Conservation (phyloP, 2,113 vertebrate genomes). For the Limnothrissa miodon region DNA sequence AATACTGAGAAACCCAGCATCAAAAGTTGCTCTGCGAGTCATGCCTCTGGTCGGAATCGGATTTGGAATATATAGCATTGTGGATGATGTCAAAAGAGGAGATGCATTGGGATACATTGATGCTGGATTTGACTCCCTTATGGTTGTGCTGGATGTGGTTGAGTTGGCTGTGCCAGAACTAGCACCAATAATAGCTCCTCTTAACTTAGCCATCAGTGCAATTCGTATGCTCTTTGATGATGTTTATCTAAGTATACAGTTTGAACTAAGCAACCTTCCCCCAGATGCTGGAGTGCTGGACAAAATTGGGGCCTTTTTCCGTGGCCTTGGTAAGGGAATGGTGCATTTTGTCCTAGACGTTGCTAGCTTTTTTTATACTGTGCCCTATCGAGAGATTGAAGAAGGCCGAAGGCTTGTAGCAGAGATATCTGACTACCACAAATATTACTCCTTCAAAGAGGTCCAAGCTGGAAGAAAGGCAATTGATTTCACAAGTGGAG, state of each 20-base stretch:
- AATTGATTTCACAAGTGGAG: constrained; percentile 47
- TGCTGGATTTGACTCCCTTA: constrained; percentile 18
- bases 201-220: constrained; percentile 43
- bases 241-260: constrained; percentile 38
- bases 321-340: constrained; percentile 3
- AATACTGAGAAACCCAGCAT: neutral
- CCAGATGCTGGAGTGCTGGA: constrained; percentile 28
- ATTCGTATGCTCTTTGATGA: constrained; percentile 47
- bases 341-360: neutral
- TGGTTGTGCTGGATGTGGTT: constrained; percentile 23
- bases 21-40: neutral
- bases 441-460: constrained; percentile 37
- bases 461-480: neutral
- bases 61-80: constrained; percentile 33
- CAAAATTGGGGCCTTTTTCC: neutral
- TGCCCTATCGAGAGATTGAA: constrained; percentile 44
- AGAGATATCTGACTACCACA: constrained; percentile 49
- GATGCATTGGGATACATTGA: constrained; percentile 25
- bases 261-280: constrained; percentile 48
- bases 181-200: constrained; percentile 25
- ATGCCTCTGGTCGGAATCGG: constrained; percentile 27
- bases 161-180: constrained; percentile 38
- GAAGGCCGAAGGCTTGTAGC: constrained; percentile 43
- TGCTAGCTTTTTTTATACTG: constrained; percentile 32
- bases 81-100: constrained; percentile 22